Conservation (phyloP, 2,888 invertebrate species). For the Adelphocoris suturalis region DNA sequence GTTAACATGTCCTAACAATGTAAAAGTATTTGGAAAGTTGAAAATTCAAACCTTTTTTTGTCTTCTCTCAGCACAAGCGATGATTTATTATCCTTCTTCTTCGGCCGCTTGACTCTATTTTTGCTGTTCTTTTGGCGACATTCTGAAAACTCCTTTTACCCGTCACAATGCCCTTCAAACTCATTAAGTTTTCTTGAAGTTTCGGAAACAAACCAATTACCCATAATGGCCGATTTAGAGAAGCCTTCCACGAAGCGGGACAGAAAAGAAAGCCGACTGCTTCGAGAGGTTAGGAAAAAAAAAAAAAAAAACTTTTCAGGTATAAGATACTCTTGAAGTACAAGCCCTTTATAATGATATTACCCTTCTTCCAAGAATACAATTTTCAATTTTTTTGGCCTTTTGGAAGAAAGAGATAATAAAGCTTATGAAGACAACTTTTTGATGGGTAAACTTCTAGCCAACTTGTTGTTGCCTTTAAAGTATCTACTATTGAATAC, state of each 20-base stretch:
- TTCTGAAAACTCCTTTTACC: neutral
- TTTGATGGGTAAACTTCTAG: neutral
- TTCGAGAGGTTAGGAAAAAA: constrained; percentile 18
- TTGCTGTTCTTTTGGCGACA: neutral
- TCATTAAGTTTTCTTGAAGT: constrained; percentile 19
- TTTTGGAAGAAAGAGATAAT: neutral
- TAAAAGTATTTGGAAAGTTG: too few relatives aligned
- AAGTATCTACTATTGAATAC: too few relatives aligned
- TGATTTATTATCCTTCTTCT: neutral
- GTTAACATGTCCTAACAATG: too few relatives aligned
- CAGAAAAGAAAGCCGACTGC: neutral
- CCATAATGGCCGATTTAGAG: constrained; percentile 34
- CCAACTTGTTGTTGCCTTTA: too few relatives aligned
- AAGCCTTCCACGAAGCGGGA: neutral
- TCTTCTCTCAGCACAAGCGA: neutral
- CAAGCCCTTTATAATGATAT: constrained; percentile 34
- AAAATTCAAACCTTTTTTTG: too few relatives aligned
- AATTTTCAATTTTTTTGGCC: constrained; percentile 34
- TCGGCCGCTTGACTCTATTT: constrained; percentile 24
- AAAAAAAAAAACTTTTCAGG: constrained; percentile 1
- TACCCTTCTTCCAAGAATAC: neutral
- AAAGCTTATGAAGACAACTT: constrained; percentile 8
- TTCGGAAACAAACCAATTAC: constrained; percentile 21
- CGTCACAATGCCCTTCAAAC: constrained; percentile 13
- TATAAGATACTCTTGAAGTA: constrained; percentile 14